These are phyloP conservation scores for Alouatta palliata DNA, from an alignment of 2,113 vertebrate species.

Conservation along the genomic window DNA sequence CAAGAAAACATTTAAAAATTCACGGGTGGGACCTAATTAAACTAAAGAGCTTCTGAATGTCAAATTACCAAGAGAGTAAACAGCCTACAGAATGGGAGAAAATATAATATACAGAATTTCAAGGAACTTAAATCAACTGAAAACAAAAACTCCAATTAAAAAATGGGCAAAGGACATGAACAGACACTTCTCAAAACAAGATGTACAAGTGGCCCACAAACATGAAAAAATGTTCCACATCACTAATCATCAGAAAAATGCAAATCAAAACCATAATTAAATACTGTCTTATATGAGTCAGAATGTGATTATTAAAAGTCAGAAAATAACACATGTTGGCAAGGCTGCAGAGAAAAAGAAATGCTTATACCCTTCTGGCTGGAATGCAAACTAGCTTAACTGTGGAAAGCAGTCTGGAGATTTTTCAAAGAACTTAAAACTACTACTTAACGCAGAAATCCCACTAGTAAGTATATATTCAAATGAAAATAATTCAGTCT, in stretches of 20 bases:
- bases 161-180: not conserved
- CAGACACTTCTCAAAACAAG: not conserved
- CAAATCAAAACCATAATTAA: not conserved
- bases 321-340: not conserved
- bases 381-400: not conserved
- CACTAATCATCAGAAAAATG: not conserved
- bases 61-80: not conserved
- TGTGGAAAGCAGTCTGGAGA: not conserved
- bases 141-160: not conserved
- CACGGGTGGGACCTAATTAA: not conserved
- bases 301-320: not conserved
- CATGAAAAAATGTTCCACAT: not conserved
- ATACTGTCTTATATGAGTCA: not conserved
- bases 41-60: not conserved
- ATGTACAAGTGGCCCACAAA: not conserved
- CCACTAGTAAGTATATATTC: not conserved
- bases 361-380: not conserved
- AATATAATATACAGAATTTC: not conserved
- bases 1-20: not conserved
- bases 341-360: not conserved
- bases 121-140: not conserved
- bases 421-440: not conserved
- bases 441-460: not conserved
- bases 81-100: not conserved
- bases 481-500: not conserved